Evolutionary conservation across 1,140 invertebrate species (phyloP), one percentile per base, ranked within the genome.

Genomic region (Pachyrhynchus sulphureomaculatus): DNA sequence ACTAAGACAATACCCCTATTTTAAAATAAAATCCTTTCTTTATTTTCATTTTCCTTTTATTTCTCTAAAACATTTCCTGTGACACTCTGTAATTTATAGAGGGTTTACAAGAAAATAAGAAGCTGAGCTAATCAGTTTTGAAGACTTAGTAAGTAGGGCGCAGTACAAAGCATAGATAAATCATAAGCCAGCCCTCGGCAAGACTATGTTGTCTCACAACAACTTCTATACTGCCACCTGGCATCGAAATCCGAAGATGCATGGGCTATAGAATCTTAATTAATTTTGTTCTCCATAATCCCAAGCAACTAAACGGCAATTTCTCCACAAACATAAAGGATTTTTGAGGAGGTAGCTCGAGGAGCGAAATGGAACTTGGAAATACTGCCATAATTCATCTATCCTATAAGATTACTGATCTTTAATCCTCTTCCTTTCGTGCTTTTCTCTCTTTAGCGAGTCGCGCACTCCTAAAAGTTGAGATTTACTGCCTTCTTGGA

Each of bases 381-480:
- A 76, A 75, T 76, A 73, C 69, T 78, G 78, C 78, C 80, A 83
- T 84, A 84, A 84, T 76, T 84, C 82, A 84, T 84, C 80, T 77
- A 78, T 76, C 75, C 81, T 80, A 80, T 83, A 82, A 85, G 84
- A 86, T 86, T 84, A 84, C 83, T 85, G 83, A 86, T 86, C 84
- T 86, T 84, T 86, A 86, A 86, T 86, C 84, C 84, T 80, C 81
- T 80, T 80, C 77, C 73, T 69, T 70, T 70, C 67, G 63, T 64
- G 56, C 65, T 71, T 64, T 70, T 68, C 69, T 73, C 72, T 73
- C 72, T 73, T 72, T 74, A 75, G 70, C 70, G 68, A 68, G 68
- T 76, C 73, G 74, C 72, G 76, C 76, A 77, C 80, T 80, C 79
- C 81, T 82, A 82, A 83, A 85, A 84, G 81, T 84, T 84, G 83